These are phyloP conservation scores for Danionella cerebrum DNA, from an alignment of 2,113 vertebrate genomes.

Conservation along the genomic window DNA sequence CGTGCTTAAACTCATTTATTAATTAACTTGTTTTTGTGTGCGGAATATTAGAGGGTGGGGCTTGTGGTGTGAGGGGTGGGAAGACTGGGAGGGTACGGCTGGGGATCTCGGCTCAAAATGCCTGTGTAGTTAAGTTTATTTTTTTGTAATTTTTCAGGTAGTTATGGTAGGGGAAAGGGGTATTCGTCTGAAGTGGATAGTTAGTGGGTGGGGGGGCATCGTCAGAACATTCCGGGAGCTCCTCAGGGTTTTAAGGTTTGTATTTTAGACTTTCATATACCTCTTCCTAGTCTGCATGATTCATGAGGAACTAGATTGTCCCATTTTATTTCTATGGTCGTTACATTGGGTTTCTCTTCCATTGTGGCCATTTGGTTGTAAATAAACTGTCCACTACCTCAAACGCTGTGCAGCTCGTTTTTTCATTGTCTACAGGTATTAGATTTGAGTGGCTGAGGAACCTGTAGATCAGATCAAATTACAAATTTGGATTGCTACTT, in stretches of 20 bases:
- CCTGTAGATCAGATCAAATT: background rate
- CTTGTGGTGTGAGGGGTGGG: slow-evolving; percentile 2
- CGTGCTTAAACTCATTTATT: slow-evolving; percentile 62
- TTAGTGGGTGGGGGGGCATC: slow-evolving; percentile 39
- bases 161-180: slow-evolving; percentile 44
- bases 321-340: slow-evolving; percentile 15
- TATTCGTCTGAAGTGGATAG: slow-evolving; percentile 40
- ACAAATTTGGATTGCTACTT: too few species aligned
- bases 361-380: slow-evolving; percentile 65
- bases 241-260: slow-evolving; percentile 60
- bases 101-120: slow-evolving; percentile 50
- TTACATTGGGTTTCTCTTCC: slow-evolving; percentile 42
- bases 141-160: slow-evolving; percentile 33
- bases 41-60: slow-evolving; percentile 7
- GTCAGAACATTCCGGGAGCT: slow-evolving; percentile 55
- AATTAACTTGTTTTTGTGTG: slow-evolving; percentile 27
- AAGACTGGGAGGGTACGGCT: slow-evolving; percentile 15
- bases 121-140: slow-evolving; percentile 51
- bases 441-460: background rate
- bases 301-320: slow-evolving; percentile 44
- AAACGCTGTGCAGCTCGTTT: background rate
- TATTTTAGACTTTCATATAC: slow-evolving; percentile 54
- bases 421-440: background rate
- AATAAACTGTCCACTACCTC: slow-evolving; percentile 79
- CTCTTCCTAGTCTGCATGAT: slow-evolving; percentile 62